These are phyloP conservation scores for Ariolimax columbianus DNA, from an alignment of 2,888 invertebrate genomes.

Conservation along the genomic window DNA sequence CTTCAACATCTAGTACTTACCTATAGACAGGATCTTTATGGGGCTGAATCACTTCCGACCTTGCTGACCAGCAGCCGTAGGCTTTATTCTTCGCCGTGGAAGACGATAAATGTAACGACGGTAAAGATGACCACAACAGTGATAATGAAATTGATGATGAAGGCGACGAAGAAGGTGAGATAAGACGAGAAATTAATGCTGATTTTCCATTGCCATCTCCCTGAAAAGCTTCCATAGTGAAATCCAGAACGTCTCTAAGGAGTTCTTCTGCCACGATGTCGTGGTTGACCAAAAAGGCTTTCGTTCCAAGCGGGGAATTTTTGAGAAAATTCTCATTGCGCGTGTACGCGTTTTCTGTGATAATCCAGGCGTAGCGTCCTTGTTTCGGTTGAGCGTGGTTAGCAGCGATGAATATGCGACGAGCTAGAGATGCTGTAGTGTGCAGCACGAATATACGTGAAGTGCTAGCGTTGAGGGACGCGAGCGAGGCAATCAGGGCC, in stretches of 20 bases:
- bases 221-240: conserved; percentile 55
- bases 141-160: background rate
- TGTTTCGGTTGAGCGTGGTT: conserved; percentile 55
- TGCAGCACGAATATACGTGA: conserved; percentile 72
- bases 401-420: conserved; percentile 64
- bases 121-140: background rate
- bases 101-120: background rate
- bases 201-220: conserved; percentile 25
- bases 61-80: conserved; percentile 54
- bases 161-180: background rate
- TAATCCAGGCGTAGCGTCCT: conserved; percentile 73
- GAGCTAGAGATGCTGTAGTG: conserved; percentile 63
- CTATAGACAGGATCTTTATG: conserved; percentile 55
- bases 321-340: conserved; percentile 60
- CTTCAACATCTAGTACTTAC: no score
- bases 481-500: conserved; percentile 56
- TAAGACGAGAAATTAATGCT: conserved; percentile 21
- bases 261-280: conserved; percentile 64
- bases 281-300: conserved; percentile 65
- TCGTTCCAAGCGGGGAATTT: conserved; percentile 68
- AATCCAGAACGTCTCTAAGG: conserved; percentile 65
- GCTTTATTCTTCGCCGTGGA: conserved; percentile 26
- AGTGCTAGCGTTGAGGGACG: conserved; percentile 57
- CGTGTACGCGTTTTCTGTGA: conserved; percentile 73
- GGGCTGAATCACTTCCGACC: conserved; percentile 31